These are phyloP conservation scores for Mesaphorura yosii DNA, from an alignment of 1,140 invertebrate genomes.

Conservation along the genomic window DNA sequence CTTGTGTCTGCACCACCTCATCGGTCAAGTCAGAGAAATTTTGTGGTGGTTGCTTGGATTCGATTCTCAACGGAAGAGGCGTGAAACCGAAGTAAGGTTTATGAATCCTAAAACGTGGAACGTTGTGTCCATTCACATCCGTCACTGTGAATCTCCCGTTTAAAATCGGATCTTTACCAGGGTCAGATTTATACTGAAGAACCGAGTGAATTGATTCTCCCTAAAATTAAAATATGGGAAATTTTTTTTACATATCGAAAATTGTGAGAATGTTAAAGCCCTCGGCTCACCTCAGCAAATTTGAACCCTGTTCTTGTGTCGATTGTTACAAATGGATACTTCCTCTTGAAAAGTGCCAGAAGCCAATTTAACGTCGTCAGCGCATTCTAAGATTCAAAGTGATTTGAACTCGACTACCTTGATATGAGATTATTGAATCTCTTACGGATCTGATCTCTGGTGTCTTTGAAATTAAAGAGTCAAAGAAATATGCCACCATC, in stretches of 20 bases:
- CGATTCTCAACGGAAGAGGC: constrained; percentile 10
- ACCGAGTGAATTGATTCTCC: constrained; percentile 25
- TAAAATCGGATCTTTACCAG: background rate
- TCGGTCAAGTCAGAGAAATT: constrained; percentile 12
- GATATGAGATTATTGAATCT: too few species aligned
- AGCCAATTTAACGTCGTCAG: constrained; percentile 20
- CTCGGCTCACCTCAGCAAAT: constrained; percentile 14
- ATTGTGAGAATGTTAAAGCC: background rate
- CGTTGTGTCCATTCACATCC: background rate
- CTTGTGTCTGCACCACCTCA: constrained; percentile 10
- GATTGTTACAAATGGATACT: constrained; percentile 11
- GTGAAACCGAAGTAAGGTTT: constrained; percentile 20
- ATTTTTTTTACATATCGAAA: background rate
- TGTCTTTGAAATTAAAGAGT: constrained; percentile 60
- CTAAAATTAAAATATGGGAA: constrained; percentile 5
- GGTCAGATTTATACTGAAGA: constrained; percentile 25
- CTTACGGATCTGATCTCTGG: constrained; percentile 58
- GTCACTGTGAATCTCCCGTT: constrained; percentile 3
- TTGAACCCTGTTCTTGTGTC: constrained; percentile 18
- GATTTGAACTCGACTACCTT: too few species aligned
- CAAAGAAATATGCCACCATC: constrained; percentile 54
- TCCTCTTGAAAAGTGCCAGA: constrained; percentile 57
- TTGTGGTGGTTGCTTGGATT: constrained; percentile 12
- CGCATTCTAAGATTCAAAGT: too few species aligned
- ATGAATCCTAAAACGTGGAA: constrained; percentile 17